Percentiles rank a stretch among this genome's conserved stretches.
Evolutionary conservation across 2,113 vertebrate species (phyloP).

Genomic region (Neogobius melanostomus): DNA sequence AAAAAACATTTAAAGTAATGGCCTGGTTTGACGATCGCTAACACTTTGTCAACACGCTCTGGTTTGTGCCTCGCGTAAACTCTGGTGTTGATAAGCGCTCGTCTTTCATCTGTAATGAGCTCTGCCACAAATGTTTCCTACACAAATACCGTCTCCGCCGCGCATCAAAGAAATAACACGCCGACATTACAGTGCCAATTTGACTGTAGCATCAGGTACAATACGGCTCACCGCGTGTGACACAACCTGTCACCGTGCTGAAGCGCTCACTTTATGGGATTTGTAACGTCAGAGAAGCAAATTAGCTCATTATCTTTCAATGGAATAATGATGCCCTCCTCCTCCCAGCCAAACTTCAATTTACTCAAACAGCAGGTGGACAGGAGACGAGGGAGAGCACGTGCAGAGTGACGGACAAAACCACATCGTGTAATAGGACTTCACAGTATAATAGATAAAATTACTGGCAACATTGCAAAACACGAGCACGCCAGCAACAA

Average conservation of each 20-base stretch:
- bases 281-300: conserved; percentile 48
- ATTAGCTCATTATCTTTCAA: conserved; percentile 63
- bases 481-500: too few species aligned
- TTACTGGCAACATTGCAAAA: too few species aligned
- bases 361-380: conserved; percentile 54
- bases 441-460: too few species aligned
- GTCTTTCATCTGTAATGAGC: conserved; percentile 66
- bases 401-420: conserved; percentile 37
- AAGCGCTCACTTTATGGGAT: conserved; percentile 48
- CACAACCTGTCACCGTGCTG: conserved; percentile 50
- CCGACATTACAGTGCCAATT: conserved; percentile 48
- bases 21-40: conserved; percentile 42
- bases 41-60: conserved; percentile 48
- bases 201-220: conserved; percentile 42
- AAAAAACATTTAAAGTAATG: conserved; percentile 46
- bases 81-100: conserved; percentile 66
- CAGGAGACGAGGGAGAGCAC: conserved; percentile 17
- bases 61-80: conserved; percentile 63
- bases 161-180: conserved; percentile 41
- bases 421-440: conserved; percentile 15
- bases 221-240: conserved; percentile 23
- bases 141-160: conserved; percentile 38
- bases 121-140: conserved; percentile 58
- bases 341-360: conserved; percentile 47
- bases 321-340: conserved; percentile 38